phyloP scores from a whole-genome alignment of 2,888 invertebrate genomes.

The Synergus laeviventris region DNA sequence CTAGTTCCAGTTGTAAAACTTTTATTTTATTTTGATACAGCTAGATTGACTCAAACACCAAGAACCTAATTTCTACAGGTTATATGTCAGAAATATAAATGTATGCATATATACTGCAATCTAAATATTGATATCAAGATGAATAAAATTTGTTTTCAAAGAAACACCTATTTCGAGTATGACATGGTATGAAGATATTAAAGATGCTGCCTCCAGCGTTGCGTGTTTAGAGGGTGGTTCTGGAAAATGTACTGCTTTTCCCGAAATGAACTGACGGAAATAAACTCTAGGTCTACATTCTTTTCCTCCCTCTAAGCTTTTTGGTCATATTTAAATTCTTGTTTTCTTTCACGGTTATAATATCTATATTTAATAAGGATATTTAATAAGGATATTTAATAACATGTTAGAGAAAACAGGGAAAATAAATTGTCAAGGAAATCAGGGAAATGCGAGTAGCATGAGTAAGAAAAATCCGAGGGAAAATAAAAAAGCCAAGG shows the following conservation, averaged over 20 bases:
- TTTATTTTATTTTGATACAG: conserved; percentile 10
- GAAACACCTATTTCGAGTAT: conserved; percentile 14
- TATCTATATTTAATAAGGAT: too few species aligned
- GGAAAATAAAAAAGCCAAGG: not conserved
- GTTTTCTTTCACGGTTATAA: too few species aligned
- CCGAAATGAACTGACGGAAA: too few species aligned
- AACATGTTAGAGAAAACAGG: too few species aligned
- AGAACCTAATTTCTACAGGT: conserved; percentile 15
- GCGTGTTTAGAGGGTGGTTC: too few species aligned
- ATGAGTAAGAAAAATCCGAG: too few species aligned
- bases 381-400: too few species aligned
- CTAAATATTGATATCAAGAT: conserved; percentile 33
- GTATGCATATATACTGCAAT: conserved; percentile 25
- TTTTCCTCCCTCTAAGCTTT: too few species aligned
- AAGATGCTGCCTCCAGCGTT: conserved; percentile 7
- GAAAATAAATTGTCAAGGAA: too few species aligned
- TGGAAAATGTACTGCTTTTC: not conserved
- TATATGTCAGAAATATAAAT: conserved; percentile 21
- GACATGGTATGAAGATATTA: not conserved
- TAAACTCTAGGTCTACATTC: not conserved
- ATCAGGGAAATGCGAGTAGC: too few species aligned
- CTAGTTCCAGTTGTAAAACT: not conserved
- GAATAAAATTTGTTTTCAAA: conserved; percentile 28
- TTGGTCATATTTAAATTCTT: too few species aligned
- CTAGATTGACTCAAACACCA: not conserved